Evolutionary conservation across 2,888 invertebrate genomes (phyloP), one percentile per base, ranked within the genome.

Genomic region (Ophioninae sp.): DNA sequence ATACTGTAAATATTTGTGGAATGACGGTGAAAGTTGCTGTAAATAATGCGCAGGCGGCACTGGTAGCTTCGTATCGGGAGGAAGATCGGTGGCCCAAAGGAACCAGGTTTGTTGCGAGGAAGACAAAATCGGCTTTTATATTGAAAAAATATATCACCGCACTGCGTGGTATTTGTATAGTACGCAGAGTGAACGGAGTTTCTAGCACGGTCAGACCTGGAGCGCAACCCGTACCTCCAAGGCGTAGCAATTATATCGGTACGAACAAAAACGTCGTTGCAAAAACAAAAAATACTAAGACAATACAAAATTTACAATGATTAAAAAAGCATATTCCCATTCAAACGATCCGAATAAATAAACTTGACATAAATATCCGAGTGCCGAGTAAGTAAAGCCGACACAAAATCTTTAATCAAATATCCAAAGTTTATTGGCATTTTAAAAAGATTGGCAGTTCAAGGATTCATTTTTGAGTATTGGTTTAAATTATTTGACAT

Each of bases 171-270:
- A 82, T 88, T 85, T 91, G 90, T 82, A 64, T 88, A 70, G 84
- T 88, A 64, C 87, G 70, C 76, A 83, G 80, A 7, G 20, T 74
- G 20, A 76, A 84, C 39, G 68, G 56, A 8, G 65, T 79, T 41
- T 74, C 78, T 56, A 87, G 81, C 75, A 89, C 89, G 7, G 85
- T 86, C 21, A 86, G 88, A 74, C 89, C 91, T 7, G 88, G 87
- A 67, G 87, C 90, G 17, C 88, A 89, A 81, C 86, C 88, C 30
- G 81, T 87, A 85, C 75, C 77, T 69, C 67, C 81, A 61, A 62
- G 76, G 21, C 21, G 21, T 57, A 44, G 65, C 41, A 6, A 57
- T 73, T 65, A 74, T 41, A 41, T 56, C 39, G 80, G 68, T 80
- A 83, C 65, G 64, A 77, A 72, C 21, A 70, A n/a, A n/a, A n/a